These are phyloP conservation scores for Tadarida brasiliensis DNA, from an alignment of 2,797 vertebrate genomes.

Conservation along the genomic window DNA sequence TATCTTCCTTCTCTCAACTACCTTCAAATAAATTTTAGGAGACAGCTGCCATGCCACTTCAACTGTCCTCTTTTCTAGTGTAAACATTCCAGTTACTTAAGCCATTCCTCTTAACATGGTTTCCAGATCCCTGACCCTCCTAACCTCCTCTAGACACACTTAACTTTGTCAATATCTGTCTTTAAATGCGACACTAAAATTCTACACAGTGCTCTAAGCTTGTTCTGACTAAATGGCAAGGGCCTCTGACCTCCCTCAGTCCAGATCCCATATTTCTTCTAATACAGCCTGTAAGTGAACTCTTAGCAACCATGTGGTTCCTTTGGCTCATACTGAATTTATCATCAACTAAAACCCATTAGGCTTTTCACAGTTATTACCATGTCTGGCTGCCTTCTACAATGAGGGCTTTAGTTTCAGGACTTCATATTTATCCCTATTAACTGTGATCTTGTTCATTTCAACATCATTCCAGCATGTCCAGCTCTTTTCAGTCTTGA, in stretches of 20 bases:
- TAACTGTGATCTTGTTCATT: slow-evolving; percentile 11
- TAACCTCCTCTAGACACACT: neutral
- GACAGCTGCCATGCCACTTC: neutral
- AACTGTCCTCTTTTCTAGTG: neutral
- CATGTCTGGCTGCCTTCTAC: neutral
- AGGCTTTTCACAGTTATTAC: neutral
- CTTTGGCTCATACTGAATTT: neutral
- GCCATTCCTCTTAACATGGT: neutral
- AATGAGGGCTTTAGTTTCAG: neutral
- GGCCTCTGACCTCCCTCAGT: neutral
- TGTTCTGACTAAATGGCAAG: neutral
- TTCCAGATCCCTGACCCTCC: slow-evolving; percentile 21
- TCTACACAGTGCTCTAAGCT: neutral
- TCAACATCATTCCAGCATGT: neutral
- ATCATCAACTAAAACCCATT: neutral
- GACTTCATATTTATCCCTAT: neutral
- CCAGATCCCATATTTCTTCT: neutral
- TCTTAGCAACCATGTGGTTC: neutral
- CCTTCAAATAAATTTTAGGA: slow-evolving; percentile 1
- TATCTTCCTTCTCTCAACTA: neutral
- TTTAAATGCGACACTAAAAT: neutral
- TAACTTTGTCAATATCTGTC: neutral
- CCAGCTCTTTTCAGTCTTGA: neutral
- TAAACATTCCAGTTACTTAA: slow-evolving; percentile 36
- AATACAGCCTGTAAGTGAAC: neutral